Conservation (phyloP, 2,113 vertebrate genomes). For the Nannobrachium achirus region DNA sequence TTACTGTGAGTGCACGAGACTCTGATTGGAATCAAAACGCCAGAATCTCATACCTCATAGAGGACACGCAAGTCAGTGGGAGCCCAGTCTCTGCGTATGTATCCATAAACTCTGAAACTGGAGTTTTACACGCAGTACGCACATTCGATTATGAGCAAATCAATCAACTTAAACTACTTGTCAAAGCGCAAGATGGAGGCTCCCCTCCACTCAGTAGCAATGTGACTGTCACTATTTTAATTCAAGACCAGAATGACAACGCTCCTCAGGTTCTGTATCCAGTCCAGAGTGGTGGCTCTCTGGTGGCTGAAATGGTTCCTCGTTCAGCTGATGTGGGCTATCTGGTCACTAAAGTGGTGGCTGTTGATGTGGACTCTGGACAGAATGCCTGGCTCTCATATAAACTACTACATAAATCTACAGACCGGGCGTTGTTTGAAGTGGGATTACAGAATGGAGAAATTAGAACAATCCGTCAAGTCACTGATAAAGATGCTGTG, state of each 20-base stretch:
- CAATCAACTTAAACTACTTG: conserved; percentile 33
- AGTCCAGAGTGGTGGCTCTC: too few relatives aligned
- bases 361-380: conserved; percentile 21
- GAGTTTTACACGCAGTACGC: conserved; percentile 48
- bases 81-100: conserved; percentile 46
- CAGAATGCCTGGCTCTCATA: background rate
- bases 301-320: conserved; percentile 11
- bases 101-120: conserved; percentile 63
- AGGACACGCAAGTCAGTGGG: conserved; percentile 24
- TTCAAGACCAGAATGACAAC: conserved; percentile 34
- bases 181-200: conserved; percentile 58
- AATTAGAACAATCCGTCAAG: too few relatives aligned
- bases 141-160: conserved; percentile 71
- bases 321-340: conserved; percentile 13
- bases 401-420: too few relatives aligned
- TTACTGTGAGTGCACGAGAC: conserved; percentile 30
- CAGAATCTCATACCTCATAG: conserved; percentile 32
- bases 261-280: too few relatives aligned
- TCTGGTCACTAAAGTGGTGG: conserved; percentile 22
- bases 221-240: background rate
- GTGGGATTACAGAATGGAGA: too few relatives aligned
- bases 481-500: too few relatives aligned
- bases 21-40: conserved; percentile 38
- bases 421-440: too few relatives aligned
- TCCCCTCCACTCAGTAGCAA: conserved; percentile 43